phyloP scores from a whole-genome alignment of 2,888 invertebrate species.

The Troides oblongomaculatus region DNA sequence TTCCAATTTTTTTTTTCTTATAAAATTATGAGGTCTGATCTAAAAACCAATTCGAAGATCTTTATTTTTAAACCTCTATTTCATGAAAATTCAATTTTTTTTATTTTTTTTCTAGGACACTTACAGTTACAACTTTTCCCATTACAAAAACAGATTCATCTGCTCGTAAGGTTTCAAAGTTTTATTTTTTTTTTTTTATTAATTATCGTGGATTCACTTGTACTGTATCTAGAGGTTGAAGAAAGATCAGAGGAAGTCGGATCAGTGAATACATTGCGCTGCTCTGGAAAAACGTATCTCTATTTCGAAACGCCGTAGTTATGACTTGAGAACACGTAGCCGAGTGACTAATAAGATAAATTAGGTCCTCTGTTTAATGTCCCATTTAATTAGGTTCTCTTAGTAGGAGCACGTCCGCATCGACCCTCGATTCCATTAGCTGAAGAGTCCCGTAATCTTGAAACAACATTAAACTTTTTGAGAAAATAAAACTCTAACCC shows the following conservation, averaged over 20 bases:
- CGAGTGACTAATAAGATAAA: slow-evolving; percentile 14
- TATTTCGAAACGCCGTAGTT: background rate
- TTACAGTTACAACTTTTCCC: too few species aligned
- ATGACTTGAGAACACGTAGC: slow-evolving; percentile 8
- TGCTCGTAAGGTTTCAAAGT: too few species aligned
- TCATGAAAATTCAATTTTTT: too few species aligned
- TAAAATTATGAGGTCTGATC: too few species aligned
- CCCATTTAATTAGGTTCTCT: slow-evolving; percentile 26
- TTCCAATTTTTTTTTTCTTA: too few species aligned
- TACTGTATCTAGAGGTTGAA: too few species aligned
- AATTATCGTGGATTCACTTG: too few species aligned
- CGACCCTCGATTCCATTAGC: slow-evolving; percentile 28
- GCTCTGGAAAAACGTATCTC: background rate
- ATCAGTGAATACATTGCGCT: background rate
- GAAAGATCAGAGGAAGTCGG: background rate
- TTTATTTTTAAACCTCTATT: too few species aligned
- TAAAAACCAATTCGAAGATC: too few species aligned
- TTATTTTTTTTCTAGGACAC: too few species aligned
- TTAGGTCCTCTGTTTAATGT: slow-evolving; percentile 26
- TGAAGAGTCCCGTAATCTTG: slow-evolving; percentile 20
- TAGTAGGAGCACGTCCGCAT: slow-evolving; percentile 24
- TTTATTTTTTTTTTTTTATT: too few species aligned
- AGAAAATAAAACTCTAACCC: slow-evolving; percentile 9
- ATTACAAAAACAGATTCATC: too few species aligned
- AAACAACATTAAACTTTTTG: slow-evolving; percentile 25